Evolutionary conservation across 1,140 invertebrate species (phyloP).

Genomic region (Magallana gigas): DNA sequence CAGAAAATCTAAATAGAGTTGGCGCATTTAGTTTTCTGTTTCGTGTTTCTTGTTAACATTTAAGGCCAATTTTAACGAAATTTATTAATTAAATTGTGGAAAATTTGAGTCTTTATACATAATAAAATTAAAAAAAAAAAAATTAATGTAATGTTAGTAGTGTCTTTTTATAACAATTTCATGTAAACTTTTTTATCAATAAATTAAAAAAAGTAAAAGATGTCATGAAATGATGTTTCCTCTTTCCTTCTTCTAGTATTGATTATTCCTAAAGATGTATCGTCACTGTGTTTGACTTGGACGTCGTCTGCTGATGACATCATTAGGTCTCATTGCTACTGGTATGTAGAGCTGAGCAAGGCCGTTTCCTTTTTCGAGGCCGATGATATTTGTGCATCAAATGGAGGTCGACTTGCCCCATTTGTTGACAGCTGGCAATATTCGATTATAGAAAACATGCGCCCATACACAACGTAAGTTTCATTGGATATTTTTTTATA

Average conservation of each 20-base stretch:
- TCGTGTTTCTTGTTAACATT: no score
- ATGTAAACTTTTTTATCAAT: no score
- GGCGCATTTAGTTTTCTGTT: no score
- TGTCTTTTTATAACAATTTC: no score
- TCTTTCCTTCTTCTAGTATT: background rate
- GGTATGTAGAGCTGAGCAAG: background rate
- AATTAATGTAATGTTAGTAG: no score
- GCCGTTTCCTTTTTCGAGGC: background rate
- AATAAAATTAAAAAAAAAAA: no score
- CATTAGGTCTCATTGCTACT: background rate
- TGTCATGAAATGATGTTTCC: background rate
- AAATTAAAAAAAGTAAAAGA: background rate
- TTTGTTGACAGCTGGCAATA: slow-evolving; percentile 19
- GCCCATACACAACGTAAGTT: background rate
- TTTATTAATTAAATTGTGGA: no score
- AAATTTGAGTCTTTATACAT: no score
- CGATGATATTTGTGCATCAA: slow-evolving; percentile 7
- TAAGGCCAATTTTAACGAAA: no score
- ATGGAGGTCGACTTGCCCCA: background rate
- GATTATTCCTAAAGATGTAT: background rate
- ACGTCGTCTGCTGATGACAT: slow-evolving; percentile 6
- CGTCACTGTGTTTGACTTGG: background rate
- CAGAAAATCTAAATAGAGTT: no score
- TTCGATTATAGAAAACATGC: background rate
- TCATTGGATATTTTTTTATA: background rate